Conservation (phyloP, 2,113 vertebrate genomes). For the Rhodinocichla rosea region DNA sequence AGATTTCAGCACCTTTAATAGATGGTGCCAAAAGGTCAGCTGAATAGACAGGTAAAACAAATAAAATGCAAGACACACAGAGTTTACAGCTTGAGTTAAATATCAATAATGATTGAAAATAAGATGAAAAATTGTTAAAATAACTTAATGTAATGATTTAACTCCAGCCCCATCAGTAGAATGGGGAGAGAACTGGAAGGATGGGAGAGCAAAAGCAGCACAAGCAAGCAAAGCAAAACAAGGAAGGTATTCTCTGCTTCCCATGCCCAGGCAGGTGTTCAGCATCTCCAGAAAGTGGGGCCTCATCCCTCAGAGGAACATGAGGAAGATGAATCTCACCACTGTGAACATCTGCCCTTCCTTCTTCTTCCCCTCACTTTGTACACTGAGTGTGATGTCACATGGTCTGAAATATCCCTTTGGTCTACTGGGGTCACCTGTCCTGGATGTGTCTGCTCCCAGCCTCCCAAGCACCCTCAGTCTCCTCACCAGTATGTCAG, state of each 20-base stretch:
- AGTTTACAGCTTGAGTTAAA: background rate
- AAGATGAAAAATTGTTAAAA: background rate
- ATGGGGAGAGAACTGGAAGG: background rate
- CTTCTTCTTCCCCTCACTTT: background rate
- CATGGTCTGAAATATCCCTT: background rate
- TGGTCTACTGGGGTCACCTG: background rate
- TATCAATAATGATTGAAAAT: background rate
- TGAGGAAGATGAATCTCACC: background rate
- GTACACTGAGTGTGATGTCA: no score
- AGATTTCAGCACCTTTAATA: background rate
- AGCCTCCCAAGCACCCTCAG: background rate
- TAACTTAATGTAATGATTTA: background rate
- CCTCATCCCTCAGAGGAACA: background rate
- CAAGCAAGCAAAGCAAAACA: background rate
- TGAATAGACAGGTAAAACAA: background rate
- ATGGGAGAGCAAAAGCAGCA: background rate
- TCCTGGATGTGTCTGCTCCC: background rate
- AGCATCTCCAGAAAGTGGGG: no score
- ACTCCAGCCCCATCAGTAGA: background rate
- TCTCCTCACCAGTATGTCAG: accelerated
- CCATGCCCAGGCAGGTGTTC: background rate
- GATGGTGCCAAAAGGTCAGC: background rate
- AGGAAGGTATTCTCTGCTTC: background rate
- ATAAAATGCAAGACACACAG: background rate
- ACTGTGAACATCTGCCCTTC: background rate